Evolutionary conservation across 2,113 vertebrate genomes (phyloP).

Genomic region (Thunnus maccoyii): DNA sequence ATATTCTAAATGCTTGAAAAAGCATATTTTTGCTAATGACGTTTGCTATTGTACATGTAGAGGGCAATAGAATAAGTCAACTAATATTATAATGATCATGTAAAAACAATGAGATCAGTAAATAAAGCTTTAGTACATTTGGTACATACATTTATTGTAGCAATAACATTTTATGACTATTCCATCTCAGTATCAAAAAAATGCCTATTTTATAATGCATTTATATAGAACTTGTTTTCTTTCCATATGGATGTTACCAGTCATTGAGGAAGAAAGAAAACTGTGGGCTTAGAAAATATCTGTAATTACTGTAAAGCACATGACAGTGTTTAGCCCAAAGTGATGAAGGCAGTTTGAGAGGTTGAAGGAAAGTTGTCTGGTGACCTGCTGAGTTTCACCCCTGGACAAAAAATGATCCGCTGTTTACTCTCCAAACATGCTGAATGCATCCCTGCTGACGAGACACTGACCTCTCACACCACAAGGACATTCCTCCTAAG

Average conservation of each 20-base stretch:
- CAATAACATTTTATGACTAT: no score
- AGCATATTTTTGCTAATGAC: no score
- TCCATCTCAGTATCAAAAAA: no score
- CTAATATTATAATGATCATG: no score
- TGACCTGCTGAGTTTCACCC: conserved; percentile 64
- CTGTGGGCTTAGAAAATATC: not conserved
- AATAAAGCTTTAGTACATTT: no score
- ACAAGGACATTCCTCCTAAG: conserved; percentile 65
- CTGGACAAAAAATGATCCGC: conserved; percentile 59
- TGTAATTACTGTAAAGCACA: conserved; percentile 22
- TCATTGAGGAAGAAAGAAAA: not conserved
- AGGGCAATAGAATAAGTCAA: no score
- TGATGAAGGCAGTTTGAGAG: not conserved
- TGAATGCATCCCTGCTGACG: conserved; percentile 76
- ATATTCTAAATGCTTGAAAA: not conserved
- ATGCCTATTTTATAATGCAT: no score
- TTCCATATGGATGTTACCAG: no score
- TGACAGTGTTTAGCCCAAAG: conserved; percentile 12
- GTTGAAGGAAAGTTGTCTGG: conserved; percentile 44
- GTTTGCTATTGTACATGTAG: no score
- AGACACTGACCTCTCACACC: conserved; percentile 66
- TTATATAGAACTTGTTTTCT: no score
- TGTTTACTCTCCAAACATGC: conserved; percentile 82
- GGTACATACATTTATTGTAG: no score
- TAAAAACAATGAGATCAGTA: no score